Base-by-base conservation (phyloP, 2,113 vertebrate genomes). In the Acanthisitta chloris region DNA sequence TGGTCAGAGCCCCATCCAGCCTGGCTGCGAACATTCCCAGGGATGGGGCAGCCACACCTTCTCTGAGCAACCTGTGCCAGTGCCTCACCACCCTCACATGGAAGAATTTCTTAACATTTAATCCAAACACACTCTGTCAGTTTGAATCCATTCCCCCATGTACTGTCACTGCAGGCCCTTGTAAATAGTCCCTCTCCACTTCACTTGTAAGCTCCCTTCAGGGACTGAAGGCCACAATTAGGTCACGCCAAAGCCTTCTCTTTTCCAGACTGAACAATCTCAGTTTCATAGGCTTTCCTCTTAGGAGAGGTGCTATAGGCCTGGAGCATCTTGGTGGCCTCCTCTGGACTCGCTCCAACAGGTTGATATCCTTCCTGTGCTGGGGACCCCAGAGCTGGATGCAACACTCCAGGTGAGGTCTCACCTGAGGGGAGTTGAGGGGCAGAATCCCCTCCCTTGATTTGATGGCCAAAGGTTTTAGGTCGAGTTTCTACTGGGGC, bases 1-100 rank as follows among this genome's bases (percentile, higher is more conserved):
- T 69, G 24, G 20, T 69, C 54, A 45, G 25, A 52, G 24, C 54
- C 1, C 14, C n/a, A 46, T 31, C 24, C 54, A 82, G 0, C 46
- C 5, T 54, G 62, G 17, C 38, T 24, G 34, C 15, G 9, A 25
- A 52, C 13, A 15, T 10, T 59, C 8, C 15, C 36, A 59, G 19
- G 24, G 33, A 20, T 74, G 52, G 4, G 45, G 19, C 38, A 74
- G 0, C 12, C 38, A 51, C 36, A 61, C 3, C 61, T 40, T 76
- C 46, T 69, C 46, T 61, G 54, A 17, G 29, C 24, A 89, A 3
- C 6, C 21, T 51, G 40, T 40, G 10, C 24, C 29, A 34, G 24
- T 0, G 28, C 1, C n/a, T 61, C n/a, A 54, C 0, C 11, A 34
- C 52, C 25, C 8, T 31, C 10, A 81, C 0, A 34, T 29, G 3